Conservation (phyloP, 2,113 vertebrate genomes). For the Malaclemys terrapin region DNA sequence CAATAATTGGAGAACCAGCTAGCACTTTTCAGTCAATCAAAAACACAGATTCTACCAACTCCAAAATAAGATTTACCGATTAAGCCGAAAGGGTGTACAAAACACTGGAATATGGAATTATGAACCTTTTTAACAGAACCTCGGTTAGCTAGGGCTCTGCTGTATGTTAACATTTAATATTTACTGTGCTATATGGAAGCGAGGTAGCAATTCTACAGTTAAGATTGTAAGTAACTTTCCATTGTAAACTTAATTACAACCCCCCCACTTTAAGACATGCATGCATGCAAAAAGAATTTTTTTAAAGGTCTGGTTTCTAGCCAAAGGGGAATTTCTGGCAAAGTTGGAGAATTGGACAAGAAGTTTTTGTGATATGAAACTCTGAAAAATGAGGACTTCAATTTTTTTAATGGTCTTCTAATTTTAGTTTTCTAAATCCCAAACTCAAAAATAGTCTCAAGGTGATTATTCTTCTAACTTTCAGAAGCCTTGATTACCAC, state of each 20-base stretch:
- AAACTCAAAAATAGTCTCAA: not conserved
- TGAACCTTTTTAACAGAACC: not conserved
- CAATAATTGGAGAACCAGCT: not conserved
- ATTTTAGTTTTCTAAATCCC: not conserved
- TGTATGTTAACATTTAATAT: not conserved
- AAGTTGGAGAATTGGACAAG: not conserved
- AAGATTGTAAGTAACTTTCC: not conserved
- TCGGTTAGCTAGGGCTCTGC: not conserved
- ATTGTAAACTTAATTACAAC: not conserved
- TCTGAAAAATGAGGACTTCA: not conserved
- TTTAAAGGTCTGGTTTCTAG: not conserved
- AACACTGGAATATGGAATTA: not conserved
- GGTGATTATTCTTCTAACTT: not conserved
- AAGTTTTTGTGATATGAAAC: not conserved
- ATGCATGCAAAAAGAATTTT: not conserved
- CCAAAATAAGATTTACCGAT: not conserved
- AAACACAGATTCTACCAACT: not conserved
- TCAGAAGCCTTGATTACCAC: not conserved
- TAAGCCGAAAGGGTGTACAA: not conserved
- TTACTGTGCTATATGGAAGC: not conserved
- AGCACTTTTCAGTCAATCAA: not conserved
- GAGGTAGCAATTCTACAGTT: not conserved
- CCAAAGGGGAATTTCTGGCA: not conserved
- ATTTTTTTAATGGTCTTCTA: not conserved
- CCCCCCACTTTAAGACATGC: not conserved